Conservation (phyloP, 2,797 vertebrate genomes). For the Threskiornis aethiopicus region DNA sequence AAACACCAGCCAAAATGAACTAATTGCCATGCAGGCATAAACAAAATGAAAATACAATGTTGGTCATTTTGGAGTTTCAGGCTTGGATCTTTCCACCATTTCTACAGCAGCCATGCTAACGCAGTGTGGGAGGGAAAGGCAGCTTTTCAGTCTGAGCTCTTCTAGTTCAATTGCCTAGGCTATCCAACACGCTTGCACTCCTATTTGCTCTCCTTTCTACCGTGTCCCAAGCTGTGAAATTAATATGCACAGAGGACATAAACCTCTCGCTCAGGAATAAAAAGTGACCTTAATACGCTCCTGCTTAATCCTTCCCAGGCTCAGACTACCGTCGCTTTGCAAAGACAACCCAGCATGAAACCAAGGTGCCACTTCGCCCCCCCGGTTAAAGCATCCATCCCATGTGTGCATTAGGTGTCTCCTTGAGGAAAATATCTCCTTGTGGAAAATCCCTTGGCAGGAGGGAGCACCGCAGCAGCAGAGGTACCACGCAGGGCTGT, state of each 20-base stretch:
- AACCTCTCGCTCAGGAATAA: neutral
- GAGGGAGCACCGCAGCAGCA: neutral
- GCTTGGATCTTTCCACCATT: neutral
- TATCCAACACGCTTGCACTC: neutral
- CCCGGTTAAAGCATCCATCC: neutral
- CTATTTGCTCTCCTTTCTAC: neutral
- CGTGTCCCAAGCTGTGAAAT: neutral
- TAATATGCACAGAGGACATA: conserved; percentile 36
- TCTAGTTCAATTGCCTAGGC: neutral
- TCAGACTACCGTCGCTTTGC: neutral
- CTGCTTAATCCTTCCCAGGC: neutral
- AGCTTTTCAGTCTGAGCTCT: neutral
- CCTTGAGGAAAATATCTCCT: neutral
- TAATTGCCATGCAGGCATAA: neutral
- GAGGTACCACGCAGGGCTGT: neutral
- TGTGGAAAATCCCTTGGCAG: neutral
- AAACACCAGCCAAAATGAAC: neutral
- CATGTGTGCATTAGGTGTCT: accelerated
- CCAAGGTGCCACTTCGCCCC: neutral
- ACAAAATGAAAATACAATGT: neutral
- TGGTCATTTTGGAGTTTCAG: neutral
- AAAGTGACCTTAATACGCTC: neutral
- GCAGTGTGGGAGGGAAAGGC: neutral
- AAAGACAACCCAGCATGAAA: neutral
- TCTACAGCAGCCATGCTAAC: neutral